phyloP scores from a whole-genome alignment of 2,888 invertebrate genomes.

The Anorthoa munda region DNA sequence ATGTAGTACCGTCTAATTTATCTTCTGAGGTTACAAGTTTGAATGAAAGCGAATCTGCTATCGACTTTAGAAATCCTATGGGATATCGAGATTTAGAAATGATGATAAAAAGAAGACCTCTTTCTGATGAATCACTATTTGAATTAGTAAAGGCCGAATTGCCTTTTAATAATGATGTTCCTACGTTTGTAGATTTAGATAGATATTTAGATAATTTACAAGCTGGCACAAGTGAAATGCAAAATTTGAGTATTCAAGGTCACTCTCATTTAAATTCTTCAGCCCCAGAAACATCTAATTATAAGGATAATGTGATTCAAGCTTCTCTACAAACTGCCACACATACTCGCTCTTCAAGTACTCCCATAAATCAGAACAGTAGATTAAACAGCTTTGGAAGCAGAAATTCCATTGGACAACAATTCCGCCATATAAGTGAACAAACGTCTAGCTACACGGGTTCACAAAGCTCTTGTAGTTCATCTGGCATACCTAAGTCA shows the following conservation, averaged over 20 bases:
- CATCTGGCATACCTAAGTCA: conserved; percentile 80
- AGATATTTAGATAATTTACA: conserved; percentile 93
- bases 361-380: conserved; percentile 78
- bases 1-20: conserved; percentile 83
- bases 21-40: conserved; percentile 86
- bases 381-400: conserved; percentile 68
- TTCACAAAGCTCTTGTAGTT: conserved; percentile 84
- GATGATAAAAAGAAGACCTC: conserved; percentile 93
- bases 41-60: conserved; percentile 86
- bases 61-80: conserved; percentile 89
- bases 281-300: conserved; percentile 67
- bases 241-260: conserved; percentile 59
- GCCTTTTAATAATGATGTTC: conserved; percentile 86
- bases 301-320: conserved; percentile 76
- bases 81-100: conserved; percentile 90
- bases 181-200: conserved; percentile 92
- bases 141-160: conserved; percentile 92
- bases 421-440: conserved; percentile 75
- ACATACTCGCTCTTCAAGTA: conserved; percentile 83
- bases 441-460: conserved; percentile 80
- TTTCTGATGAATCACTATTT: conserved; percentile 94
- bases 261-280: conserved; percentile 72
- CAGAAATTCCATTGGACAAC: conserved; percentile 68
- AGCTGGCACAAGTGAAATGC: conserved; percentile 79
- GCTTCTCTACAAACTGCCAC: conserved; percentile 68